Conservation (phyloP, 1,140 invertebrate species). For the Dermatophagoides farinae region DNA sequence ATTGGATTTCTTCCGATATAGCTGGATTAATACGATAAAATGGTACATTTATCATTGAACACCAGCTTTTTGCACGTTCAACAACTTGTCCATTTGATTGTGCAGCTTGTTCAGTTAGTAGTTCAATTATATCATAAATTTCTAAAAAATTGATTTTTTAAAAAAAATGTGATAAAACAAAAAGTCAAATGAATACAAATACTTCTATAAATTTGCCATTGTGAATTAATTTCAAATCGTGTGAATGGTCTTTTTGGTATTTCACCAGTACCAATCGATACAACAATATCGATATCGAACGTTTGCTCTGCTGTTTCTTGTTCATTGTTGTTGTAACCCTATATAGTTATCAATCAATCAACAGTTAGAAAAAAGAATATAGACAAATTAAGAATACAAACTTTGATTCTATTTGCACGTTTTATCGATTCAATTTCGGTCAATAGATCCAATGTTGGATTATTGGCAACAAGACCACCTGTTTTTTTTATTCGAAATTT, state of each 20-base stretch:
- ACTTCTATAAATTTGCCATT: slow-evolving; percentile 40
- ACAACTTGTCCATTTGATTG: slow-evolving; percentile 72
- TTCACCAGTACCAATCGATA: slow-evolving; percentile 31
- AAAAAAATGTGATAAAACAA: background rate
- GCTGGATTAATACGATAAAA: slow-evolving; percentile 38
- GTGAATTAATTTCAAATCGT: slow-evolving; percentile 60
- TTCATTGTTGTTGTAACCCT: background rate
- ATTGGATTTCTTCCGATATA: slow-evolving; percentile 46
- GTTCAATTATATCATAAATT: slow-evolving; percentile 47
- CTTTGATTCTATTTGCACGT: background rate
- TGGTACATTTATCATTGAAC: slow-evolving; percentile 59
- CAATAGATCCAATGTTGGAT: slow-evolving; percentile 78
- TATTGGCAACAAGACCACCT: slow-evolving; percentile 92
- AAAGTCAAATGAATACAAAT: too few species aligned
- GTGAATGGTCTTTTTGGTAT: slow-evolving; percentile 32
- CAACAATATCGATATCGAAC: slow-evolving; percentile 25
- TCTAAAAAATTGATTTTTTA: slow-evolving; percentile 38
- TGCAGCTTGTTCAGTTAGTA: slow-evolving; percentile 44
- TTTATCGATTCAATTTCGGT: slow-evolving; percentile 47
- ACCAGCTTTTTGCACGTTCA: slow-evolving; percentile 73
- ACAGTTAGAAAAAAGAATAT: slow-evolving; percentile 19
- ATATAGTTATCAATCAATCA: background rate
- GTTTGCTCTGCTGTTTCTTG: background rate
- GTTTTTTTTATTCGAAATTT: too few species aligned
- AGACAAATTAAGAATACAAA: slow-evolving; percentile 29